Conservation (phyloP, 2,797 vertebrate species). For the Rhinichthys osculus region DNA sequence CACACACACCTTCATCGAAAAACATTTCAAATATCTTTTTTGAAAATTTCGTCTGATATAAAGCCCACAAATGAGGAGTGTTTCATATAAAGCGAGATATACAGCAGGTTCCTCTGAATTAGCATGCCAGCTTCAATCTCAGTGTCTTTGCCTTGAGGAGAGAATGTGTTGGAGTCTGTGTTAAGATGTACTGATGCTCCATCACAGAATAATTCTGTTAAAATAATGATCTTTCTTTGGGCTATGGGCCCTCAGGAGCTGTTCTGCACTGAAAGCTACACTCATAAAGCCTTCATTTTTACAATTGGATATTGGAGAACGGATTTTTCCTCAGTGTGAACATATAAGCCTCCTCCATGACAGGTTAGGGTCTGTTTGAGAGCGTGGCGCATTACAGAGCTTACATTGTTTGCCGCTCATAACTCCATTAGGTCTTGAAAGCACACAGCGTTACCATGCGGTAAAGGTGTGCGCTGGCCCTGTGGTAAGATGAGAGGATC, state of each 20-base stretch:
- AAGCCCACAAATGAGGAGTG: no score
- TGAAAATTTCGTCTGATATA: background rate
- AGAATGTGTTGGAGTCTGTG: constrained; percentile 73
- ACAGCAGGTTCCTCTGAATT: constrained; percentile 45
- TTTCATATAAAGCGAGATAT: background rate
- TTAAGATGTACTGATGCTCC: constrained; percentile 79
- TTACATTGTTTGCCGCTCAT: constrained; percentile 73
- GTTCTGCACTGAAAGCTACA: constrained; percentile 78
- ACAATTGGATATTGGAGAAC: constrained; percentile 81
- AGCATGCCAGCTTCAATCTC: constrained; percentile 57
- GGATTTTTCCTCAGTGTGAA: constrained; percentile 69
- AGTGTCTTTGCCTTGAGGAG: constrained; percentile 59
- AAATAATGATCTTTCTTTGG: constrained; percentile 84
- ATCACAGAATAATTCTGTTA: constrained; percentile 82
- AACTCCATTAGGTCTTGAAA: constrained; percentile 78
- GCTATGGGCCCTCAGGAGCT: constrained; percentile 80
- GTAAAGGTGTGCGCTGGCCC: constrained; percentile 61
- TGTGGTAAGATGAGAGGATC: constrained; percentile 51
- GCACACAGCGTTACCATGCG: constrained; percentile 73
- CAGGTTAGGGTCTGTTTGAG: constrained; percentile 31
- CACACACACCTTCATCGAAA: background rate
- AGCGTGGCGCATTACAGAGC: constrained; percentile 49
- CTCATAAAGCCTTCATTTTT: constrained; percentile 81
- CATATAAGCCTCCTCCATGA: constrained; percentile 65
- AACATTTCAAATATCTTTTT: background rate